Evolutionary conservation across 2,113 vertebrate species (phyloP), one percentile per base, ranked within the genome.

Genomic region (Heterochromis multidens): DNA sequence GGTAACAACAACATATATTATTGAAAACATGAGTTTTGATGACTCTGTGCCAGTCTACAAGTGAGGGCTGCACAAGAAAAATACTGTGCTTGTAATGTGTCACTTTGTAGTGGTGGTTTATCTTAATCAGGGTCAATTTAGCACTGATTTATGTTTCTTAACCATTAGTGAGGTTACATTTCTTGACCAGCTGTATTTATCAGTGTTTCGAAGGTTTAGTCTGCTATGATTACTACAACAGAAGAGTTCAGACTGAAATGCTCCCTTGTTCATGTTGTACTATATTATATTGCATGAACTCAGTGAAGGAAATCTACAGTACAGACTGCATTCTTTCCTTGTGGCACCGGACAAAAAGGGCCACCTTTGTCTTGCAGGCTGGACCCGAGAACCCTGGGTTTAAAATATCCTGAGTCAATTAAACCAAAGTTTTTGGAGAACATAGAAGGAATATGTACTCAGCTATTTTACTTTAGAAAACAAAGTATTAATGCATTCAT

Each of bases 21-120:
- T 43, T 12, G 40, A 72, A 29, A 72, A 49, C 33, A 8, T 10
- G 40, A 4, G 23, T 4, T 49, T 72, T 49, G 40, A 29, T 29
- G 16, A 7, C 40, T 70, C 23, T 1, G 63, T 70, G 23, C 4
- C n/a, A 70, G 0, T 70, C 46, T 11, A 27, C 0, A 5, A 46
- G 0, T 19, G 23, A 70, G 37, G 23, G 14, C 8, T 46, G 65
- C 14, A 70, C 4, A 27, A 46, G 23, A 70, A 19, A 5, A 3
- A 11, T 27, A 37, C 1, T 27, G 23, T 19, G 14, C 17, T 4
- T 19, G 23, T 46, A 6, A 19, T 37, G 2, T 43, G 4, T 67
- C 63, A 37, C 37, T 67, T 43, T 67, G 37, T 25, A 43, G 37
- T 3, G 1, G 16, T 17, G 0, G 3, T 27, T 46, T 1, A 2